Evolutionary conservation across 2,888 invertebrate genomes (phyloP).

Genomic region (Argyresthia albistria): DNA sequence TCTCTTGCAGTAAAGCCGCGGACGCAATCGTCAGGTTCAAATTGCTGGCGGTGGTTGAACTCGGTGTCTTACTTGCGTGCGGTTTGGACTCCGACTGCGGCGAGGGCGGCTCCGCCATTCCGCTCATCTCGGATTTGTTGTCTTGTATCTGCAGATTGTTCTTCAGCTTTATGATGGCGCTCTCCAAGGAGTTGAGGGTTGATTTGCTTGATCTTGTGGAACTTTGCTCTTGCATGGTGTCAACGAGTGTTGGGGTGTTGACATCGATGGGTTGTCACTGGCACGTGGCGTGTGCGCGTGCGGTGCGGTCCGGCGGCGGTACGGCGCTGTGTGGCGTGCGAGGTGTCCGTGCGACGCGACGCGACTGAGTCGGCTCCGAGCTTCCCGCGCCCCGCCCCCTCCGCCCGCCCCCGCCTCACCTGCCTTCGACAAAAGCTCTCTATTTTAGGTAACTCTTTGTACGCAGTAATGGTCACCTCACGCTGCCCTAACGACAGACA

Average conservation of each 20-base stretch:
- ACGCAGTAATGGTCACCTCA: conserved; percentile 71
- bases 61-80: conserved; percentile 57
- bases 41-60: conserved; percentile 45
- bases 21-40: conserved; percentile 69
- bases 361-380: conserved; percentile 66
- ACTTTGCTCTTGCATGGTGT: conserved; percentile 67
- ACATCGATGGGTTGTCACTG: conserved; percentile 19
- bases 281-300: conserved; percentile 14
- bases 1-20: conserved; percentile 75
- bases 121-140: conserved; percentile 54
- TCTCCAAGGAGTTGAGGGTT: conserved; percentile 63
- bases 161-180: conserved; percentile 67
- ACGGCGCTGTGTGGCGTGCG: conserved; percentile 42
- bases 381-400: conserved; percentile 62
- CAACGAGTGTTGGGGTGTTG: conserved; percentile 8
- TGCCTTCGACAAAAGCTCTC: conserved; percentile 68
- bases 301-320: conserved; percentile 4
- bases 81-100: conserved; percentile 44
- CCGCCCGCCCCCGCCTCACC: conserved; percentile 48
- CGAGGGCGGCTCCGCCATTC: conserved; percentile 43
- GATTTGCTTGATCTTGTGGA: conserved; percentile 57
- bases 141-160: conserved; percentile 69
- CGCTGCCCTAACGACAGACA: conserved; percentile 70
- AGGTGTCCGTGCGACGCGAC: conserved; percentile 59
- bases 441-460: conserved; percentile 73